These are phyloP conservation scores for Leuciscus idus DNA, from an alignment of 2,113 vertebrate genomes.

Conservation along the genomic window DNA sequence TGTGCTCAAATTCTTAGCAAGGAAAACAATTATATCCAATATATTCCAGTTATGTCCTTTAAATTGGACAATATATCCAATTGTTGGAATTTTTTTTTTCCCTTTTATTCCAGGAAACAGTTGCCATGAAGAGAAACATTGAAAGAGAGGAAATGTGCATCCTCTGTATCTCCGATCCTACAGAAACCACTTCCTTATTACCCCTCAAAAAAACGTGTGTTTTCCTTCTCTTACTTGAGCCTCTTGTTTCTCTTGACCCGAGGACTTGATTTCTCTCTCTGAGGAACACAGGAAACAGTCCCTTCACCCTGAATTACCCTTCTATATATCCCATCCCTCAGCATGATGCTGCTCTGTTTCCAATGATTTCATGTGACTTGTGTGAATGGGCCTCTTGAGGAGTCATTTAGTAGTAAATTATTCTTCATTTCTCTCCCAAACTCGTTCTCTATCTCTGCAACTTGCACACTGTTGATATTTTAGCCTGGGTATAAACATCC, in stretches of 20 bases:
- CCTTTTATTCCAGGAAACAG: neutral
- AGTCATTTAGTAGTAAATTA: neutral
- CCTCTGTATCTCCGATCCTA: constrained; percentile 66
- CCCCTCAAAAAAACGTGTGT: neutral
- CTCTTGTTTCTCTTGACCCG: constrained; percentile 48
- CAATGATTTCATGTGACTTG: constrained; percentile 11
- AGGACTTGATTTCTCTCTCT: constrained; percentile 39
- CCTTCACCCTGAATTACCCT: constrained; percentile 4
- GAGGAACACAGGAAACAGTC: constrained; percentile 34
- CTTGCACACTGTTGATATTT: neutral
- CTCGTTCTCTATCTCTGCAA: neutral
- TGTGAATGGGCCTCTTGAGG: constrained; percentile 38
- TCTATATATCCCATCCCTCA: constrained; percentile 27
- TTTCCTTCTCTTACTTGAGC: constrained; percentile 30
- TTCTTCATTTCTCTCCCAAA: neutral
- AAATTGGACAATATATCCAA: neutral
- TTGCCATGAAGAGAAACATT: neutral
- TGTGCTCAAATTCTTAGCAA: neutral
- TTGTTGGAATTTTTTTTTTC: neutral
- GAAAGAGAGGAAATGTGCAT: constrained; percentile 62
- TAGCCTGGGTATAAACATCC: neutral
- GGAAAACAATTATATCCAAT: neutral
- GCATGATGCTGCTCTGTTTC: neutral
- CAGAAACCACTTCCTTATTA: constrained; percentile 55
- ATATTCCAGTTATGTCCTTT: too few species aligned